Evolutionary conservation across 2,888 invertebrate genomes (phyloP).

Genomic region (Thysanoteuthis rhombus): DNA sequence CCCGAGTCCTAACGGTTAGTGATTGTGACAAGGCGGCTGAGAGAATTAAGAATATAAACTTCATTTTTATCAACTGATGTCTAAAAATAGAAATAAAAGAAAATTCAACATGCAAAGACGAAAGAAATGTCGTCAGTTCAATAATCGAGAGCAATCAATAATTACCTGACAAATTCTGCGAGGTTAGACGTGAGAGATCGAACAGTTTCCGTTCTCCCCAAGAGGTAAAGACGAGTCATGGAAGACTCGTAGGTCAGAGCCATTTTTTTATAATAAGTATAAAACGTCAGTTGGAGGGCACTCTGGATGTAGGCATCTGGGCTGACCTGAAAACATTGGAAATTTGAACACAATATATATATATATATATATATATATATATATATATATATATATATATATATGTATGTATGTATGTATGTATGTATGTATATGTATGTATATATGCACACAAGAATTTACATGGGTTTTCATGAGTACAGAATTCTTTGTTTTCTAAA

Average conservation of each 20-base stretch:
- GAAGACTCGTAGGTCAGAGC: slow-evolving; percentile 71
- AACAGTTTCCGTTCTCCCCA: slow-evolving; percentile 71
- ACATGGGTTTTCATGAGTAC: too few relatives aligned
- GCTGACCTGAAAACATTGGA: slow-evolving; percentile 60
- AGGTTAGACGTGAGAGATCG: slow-evolving; percentile 68
- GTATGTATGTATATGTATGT: too few relatives aligned
- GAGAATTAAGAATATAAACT: too few relatives aligned
- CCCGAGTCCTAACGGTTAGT: too few relatives aligned
- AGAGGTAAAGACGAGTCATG: slow-evolving; percentile 70
- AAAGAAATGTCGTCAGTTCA: not conserved
- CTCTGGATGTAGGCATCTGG: slow-evolving; percentile 71
- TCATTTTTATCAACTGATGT: too few relatives aligned
- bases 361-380: too few relatives aligned
- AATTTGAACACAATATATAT: not conserved
- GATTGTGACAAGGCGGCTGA: too few relatives aligned
- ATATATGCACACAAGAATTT: too few relatives aligned
- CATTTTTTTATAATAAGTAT: slow-evolving; percentile 67
- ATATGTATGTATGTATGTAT: too few relatives aligned
- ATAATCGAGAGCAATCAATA: not conserved
- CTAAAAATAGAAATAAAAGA: not conserved
- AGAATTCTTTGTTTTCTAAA: too few relatives aligned
- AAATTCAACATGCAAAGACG: not conserved
- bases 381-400: too few relatives aligned
- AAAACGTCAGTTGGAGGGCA: slow-evolving; percentile 70
- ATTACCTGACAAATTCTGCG: slow-evolving; percentile 67